Base-by-base conservation (phyloP, 2,797 vertebrate genomes). In the Rousettus madagascariensis region DNA sequence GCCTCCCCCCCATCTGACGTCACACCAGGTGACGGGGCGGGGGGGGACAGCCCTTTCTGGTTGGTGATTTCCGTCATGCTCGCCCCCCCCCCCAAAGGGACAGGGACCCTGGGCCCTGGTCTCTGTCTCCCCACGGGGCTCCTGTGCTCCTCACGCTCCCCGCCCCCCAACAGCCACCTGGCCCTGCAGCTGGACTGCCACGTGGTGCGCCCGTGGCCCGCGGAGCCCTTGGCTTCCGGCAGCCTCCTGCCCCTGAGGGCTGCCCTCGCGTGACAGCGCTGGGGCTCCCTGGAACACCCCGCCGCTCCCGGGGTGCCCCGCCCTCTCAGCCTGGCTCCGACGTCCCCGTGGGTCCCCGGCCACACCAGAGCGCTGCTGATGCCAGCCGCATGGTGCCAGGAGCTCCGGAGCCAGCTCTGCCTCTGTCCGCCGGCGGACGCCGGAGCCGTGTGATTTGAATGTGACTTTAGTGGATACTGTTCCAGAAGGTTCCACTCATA, bases 21-120 rank as follows among this genome's bases (percentile, higher is more conserved):
- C 22, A 3, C 3, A 2, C 61, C 28, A 20, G n/a, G 46, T 5
- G 24, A 8, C 4, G 8, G 0, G 33, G 33, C 2, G 33, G 33
- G 33, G 33, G 4, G 41, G 41, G 41, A 15, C n/a, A 12, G 28
- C 15, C 15, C 16, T 49, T 24, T 43, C 38, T 17, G 24, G 24
- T 1, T 9, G 36, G 1, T 7, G 0, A 5, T 8, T 9, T 30
- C 59, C 33, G 43, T 8, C 65, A 4, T 2, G 10, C 43, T 72
- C 19, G 17, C 12, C 30, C 7, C 4, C 17, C 4, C 49, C 41
- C 16, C 33, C 26, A 8, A 26, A 20, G 3, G 6, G 19, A 13
- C 3, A 6, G 72, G 24, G 36, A 16, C 8, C 6, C 36, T 15
- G 16, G 38, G 10, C 22, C 5, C 33, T 26, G 53, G 26, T 26